phyloP scores from a whole-genome alignment of 2,113 vertebrate genomes.

The Triplophysa tibetana region DNA sequence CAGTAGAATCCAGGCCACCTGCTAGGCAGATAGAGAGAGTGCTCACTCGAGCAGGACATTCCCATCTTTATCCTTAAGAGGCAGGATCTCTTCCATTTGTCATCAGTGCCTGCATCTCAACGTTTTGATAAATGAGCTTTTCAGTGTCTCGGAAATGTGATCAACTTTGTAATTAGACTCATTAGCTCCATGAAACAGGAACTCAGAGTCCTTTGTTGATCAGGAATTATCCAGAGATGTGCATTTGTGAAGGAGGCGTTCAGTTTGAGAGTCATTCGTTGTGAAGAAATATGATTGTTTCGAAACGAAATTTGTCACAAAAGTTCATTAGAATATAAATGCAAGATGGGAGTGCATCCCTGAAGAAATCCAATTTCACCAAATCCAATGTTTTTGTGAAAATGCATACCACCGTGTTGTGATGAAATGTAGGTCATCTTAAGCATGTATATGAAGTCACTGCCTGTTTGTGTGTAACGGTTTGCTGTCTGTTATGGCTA shows the following conservation, averaged over 20 bases:
- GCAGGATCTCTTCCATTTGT: conserved; percentile 34
- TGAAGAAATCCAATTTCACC: neutral
- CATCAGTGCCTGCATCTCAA: neutral
- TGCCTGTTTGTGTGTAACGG: conserved; percentile 19
- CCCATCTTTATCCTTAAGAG: conserved; percentile 18
- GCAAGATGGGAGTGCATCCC: neutral
- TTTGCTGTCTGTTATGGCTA: conserved; percentile 1
- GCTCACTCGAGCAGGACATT: conserved; percentile 23
- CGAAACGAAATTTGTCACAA: conserved; percentile 3
- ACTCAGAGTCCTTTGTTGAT: conserved; percentile 26
- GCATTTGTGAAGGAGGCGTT: conserved; percentile 17
- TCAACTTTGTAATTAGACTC: conserved; percentile 53
- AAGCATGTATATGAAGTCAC: neutral
- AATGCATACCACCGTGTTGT: neutral
- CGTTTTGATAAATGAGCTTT: conserved; percentile 50
- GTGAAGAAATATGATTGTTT: neutral
- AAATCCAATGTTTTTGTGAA: too few relatives aligned
- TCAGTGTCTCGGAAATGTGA: conserved; percentile 45
- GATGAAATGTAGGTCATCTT: neutral
- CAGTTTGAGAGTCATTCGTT: conserved; percentile 1
- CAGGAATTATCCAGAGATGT: conserved; percentile 25
- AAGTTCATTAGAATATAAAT: neutral
- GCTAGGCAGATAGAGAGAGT: conserved; percentile 15
- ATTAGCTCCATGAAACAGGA: conserved; percentile 43
- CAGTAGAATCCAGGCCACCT: conserved; percentile 24